Evolutionary conservation across 2,113 vertebrate species (phyloP), one percentile per base, ranked within the genome.

Genomic region (Nesogale talazaci): DNA sequence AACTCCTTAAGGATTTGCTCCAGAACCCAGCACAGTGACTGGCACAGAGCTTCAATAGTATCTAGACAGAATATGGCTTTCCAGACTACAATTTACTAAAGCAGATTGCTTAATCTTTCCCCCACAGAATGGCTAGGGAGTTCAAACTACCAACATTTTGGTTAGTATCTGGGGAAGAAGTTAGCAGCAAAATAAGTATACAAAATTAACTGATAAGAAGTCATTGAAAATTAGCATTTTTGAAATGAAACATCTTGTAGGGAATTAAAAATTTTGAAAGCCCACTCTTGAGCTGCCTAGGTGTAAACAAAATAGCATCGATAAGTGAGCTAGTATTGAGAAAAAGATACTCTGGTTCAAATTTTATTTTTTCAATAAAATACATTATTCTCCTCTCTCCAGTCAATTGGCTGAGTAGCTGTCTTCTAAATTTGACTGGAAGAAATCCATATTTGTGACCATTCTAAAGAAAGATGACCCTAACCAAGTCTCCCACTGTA

Each of bases 191-290:
- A 72, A 72, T 72, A 93, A 83, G 20, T 70, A 23, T 79, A 59
- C 42, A 77, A 82, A 61, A 12, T 77, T 20, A 7, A 12, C 9
- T 86, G 7, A 56, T 27, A 40, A 23, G n/a, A 88, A 16, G 40
- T 56, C 56, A 7, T 19, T 67, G 22, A 67, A 40, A 67, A 59
- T 61, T 27, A 38, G 3, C 22, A 1, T 70, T 83, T 91, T 88
- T 42, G 36, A 46, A 19, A 72, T 83, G 72, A 72, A 0, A 52
- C 38, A 27, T 77, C 83, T 79, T 83, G 15, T 72, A 87, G 15
- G 75, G 65, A 57, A 82, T 81, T 78, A 22, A 88, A 94, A 38
- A 87, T 59, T 78, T 90, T 59, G 25, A 69, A 59, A 83, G 61
- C 27, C 11, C 23, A 67, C 91, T 83, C 59, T 93, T 83, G 31